phyloP scores from a whole-genome alignment of 2,113 vertebrate genomes.

The Phyllostomus discolor region DNA sequence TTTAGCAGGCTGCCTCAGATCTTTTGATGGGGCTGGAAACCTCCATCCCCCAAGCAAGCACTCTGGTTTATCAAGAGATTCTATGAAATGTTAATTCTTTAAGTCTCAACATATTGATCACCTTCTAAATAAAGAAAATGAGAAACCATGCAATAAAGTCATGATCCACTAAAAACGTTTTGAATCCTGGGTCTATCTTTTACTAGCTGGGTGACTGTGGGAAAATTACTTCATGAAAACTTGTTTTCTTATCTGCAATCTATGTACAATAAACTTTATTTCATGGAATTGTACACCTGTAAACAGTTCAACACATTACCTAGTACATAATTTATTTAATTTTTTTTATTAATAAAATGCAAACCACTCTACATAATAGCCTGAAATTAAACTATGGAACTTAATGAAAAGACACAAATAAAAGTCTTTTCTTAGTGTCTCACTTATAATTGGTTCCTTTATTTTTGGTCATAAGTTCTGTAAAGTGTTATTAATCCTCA shows the following conservation, averaged over 20 bases:
- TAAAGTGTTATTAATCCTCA: background rate
- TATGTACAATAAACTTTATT: background rate
- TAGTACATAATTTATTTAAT: background rate
- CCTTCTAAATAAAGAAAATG: background rate
- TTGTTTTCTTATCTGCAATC: background rate
- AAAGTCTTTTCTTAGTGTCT: background rate
- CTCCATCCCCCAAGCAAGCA: background rate
- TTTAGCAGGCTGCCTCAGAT: background rate
- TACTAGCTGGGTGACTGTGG: background rate
- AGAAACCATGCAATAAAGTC: background rate
- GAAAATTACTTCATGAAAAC: background rate
- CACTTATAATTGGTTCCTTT: background rate
- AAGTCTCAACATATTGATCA: background rate
- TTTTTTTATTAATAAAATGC: background rate
- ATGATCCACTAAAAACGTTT: background rate
- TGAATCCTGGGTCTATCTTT: background rate
- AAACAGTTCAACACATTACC: background rate
- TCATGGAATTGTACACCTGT: background rate
- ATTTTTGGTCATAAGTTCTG: background rate
- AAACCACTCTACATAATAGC: background rate
- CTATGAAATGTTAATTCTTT: background rate
- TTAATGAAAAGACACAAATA: background rate
- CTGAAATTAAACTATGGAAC: background rate
- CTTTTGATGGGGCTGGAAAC: background rate
- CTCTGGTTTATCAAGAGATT: background rate